phyloP scores from a whole-genome alignment of 2,797 vertebrate genomes.

The Pantherophis vulpinus region DNA sequence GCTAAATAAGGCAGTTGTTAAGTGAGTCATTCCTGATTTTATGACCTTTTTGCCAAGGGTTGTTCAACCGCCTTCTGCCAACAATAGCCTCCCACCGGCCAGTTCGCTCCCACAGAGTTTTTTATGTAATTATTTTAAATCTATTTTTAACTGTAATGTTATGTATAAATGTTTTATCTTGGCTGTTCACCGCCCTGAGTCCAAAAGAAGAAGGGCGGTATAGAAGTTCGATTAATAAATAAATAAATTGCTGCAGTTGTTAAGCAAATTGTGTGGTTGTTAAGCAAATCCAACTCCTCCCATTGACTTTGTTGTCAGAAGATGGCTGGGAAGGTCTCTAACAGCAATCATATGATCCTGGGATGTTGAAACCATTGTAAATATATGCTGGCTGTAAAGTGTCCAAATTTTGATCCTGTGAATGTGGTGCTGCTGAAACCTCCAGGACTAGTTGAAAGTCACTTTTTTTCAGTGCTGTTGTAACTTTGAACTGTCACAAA shows the following conservation, averaged over 20 bases:
- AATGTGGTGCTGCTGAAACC: not conserved
- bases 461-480: not conserved
- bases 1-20: not conserved
- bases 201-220: too few relatives aligned
- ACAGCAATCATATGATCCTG: not conserved
- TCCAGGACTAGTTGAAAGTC: not conserved
- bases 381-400: not conserved
- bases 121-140: too few relatives aligned
- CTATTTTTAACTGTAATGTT: too few relatives aligned
- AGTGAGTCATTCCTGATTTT: not conserved
- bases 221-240: too few relatives aligned
- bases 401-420: not conserved
- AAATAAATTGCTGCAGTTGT: not conserved
- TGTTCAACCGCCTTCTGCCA: not conserved
- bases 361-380: not conserved
- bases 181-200: too few relatives aligned
- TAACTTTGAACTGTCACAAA: not conserved
- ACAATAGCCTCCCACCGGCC: too few relatives aligned
- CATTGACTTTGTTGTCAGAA: not conserved
- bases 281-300: not conserved
- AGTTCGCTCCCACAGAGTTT: too few relatives aligned
- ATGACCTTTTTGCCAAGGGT: not conserved
- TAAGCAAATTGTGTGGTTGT: not conserved
- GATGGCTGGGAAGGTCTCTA: not conserved
- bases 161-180: too few relatives aligned